Base-by-base conservation (phyloP, 2,888 invertebrate species). In the Tinea semifulvella region DNA sequence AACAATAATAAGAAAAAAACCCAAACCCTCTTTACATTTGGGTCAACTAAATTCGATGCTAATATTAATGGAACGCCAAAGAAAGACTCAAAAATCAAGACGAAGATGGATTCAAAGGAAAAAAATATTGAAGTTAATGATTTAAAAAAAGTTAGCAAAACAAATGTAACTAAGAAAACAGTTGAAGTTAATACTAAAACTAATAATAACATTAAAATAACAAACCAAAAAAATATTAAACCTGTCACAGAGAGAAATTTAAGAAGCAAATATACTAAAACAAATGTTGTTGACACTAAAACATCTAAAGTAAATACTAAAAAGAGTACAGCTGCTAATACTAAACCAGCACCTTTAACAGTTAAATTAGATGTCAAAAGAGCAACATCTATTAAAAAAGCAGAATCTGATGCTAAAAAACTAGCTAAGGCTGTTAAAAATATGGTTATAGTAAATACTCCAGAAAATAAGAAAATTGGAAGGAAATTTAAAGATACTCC, bases 1-100 rank as follows among this genome's bases (percentile, higher is more conserved):
- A 25, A 10, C 10, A 42, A 20, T 26, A 45, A 45, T 46, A 27
- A 7, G 46, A 44, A 1, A 57, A 53, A 43, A 14, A 6, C 19
- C n/a, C 8, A 31, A 6, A 31, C 31, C 2, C 4, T 31, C 3
- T 31, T 31, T 13, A 31, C 31, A 11, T 31, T 31, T 31, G 31
- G 31, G 11, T 14, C 6, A 22, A 8, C 22, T 22, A 22, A 22
- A 7, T 7, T 22, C 8, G 22, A 5, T 22, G 22, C 22, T 22
- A 22, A 22, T 7, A 22, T n/a, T 13, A 25, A 20, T 17, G 27
- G 4, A 3, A 36, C 10, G 35, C n/a, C 25, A 5, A 36, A n/a
- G 16, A 36, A 17, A 8, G 8, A n/a, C n/a, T n/a, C n/a, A n/a
- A n/a, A n/a, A n/a, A n/a, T n/a, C n/a, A n/a, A n/a, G n/a, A n/a